Percentiles rank a stretch among this genome's conserved stretches.
These are phyloP conservation scores for Ramphastos sulfuratus DNA, from an alignment of 2,113 vertebrate species.

Conservation along the genomic window DNA sequence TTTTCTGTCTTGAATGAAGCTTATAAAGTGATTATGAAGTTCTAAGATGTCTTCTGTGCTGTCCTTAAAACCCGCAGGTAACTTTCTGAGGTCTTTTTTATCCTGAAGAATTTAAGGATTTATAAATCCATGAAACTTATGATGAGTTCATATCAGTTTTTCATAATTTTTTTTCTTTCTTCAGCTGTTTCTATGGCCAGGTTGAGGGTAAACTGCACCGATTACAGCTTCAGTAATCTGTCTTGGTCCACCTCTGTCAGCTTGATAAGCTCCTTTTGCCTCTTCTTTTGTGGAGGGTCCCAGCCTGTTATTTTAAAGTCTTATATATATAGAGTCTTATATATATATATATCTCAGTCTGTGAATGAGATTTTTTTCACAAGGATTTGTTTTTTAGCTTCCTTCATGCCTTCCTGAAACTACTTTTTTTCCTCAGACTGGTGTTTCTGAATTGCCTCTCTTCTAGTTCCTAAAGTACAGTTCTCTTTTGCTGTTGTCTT, in stretches of 20 bases:
- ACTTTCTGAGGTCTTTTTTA: neutral
- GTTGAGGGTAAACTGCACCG: neutral
- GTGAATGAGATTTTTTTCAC: constrained; percentile 35
- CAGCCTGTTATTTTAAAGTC: neutral
- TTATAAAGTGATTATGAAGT: neutral
- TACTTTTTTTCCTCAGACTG: neutral
- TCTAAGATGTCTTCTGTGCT: neutral
- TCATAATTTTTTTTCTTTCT: neutral
- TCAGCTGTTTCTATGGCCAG: neutral
- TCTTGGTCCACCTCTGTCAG: neutral
- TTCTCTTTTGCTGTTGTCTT: neutral
- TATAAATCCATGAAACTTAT: neutral
- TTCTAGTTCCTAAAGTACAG: neutral
- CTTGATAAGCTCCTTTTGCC: neutral
- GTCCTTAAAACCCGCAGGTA: neutral
- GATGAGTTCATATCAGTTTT: neutral
- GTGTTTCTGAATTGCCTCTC: neutral
- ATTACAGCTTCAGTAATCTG: neutral
- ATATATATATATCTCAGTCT: neutral
- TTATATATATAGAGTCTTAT: too few species aligned
- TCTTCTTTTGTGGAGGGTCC: neutral
- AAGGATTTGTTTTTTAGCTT: neutral
- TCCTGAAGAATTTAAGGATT: neutral
- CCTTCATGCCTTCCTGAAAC: neutral
- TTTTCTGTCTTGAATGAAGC: neutral